Percentiles rank a stretch among this genome's conserved stretches.
Conservation (phyloP, 2,888 invertebrate species). For the Agapetus fuscipes region DNA sequence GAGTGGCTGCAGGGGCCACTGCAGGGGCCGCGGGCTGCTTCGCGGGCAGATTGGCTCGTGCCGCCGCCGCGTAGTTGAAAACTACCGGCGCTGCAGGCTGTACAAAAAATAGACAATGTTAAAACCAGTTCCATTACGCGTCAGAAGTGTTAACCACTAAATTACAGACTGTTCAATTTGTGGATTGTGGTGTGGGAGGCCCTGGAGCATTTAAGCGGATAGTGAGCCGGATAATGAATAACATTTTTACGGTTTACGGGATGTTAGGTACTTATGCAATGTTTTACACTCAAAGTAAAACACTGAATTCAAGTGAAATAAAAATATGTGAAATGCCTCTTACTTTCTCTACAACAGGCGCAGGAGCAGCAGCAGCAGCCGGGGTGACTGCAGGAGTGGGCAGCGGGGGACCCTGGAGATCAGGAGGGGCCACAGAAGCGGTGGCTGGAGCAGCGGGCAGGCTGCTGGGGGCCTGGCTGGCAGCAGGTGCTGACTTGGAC, state of each 20-base stretch:
- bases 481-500: conserved; percentile 2
- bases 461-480: conserved; percentile 9
- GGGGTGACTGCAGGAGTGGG: conserved; percentile 1
- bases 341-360: conserved; percentile 11
- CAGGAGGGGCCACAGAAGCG: not conserved
- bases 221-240: not conserved
- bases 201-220: not conserved
- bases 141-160: not conserved
- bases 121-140: not conserved
- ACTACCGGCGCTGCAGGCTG: conserved; percentile 14
- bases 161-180: too few species aligned
- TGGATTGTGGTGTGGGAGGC: too few species aligned
- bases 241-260: not conserved
- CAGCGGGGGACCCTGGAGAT: conserved; percentile 15
- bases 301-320: not conserved
- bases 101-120: not conserved
- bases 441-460: conserved; percentile 5
- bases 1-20: conserved; percentile 1
- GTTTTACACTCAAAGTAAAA: not conserved
- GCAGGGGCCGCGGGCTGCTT: conserved; percentile 5
- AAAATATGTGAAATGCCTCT: not conserved
- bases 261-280: not conserved
- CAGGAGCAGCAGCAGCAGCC: conserved; percentile 1
- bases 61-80: conserved; percentile 20
- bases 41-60: conserved; percentile 17